phyloP scores from a whole-genome alignment of 2,113 vertebrate species.

The Amphiprion ocellaris region DNA sequence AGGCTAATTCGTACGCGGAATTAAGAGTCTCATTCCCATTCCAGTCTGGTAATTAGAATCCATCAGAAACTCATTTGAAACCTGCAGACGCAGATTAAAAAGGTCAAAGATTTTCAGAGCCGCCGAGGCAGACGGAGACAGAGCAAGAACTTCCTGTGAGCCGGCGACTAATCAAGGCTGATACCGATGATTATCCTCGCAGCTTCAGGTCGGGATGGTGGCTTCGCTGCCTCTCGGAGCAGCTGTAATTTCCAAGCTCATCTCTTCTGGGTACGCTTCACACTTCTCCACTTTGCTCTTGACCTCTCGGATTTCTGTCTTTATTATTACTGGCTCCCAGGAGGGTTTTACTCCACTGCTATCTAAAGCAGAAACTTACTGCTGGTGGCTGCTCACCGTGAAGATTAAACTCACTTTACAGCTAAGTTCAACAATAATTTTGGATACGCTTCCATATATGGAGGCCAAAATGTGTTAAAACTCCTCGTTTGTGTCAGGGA shows the following conservation, averaged over 20 bases:
- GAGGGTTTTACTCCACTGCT: background rate
- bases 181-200: conserved; percentile 28
- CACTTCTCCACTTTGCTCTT: background rate
- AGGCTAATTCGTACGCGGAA: conserved; percentile 25
- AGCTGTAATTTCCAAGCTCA: conserved; percentile 1
- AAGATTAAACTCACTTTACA: too few species aligned
- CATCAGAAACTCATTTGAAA: conserved; percentile 54
- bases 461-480: background rate
- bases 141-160: conserved; percentile 35
- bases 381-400: too few species aligned
- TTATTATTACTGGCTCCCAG: background rate
- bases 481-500: too few species aligned
- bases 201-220: conserved; percentile 1
- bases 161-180: conserved; percentile 39
- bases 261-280: conserved; percentile 5
- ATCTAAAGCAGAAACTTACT: background rate
- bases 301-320: background rate
- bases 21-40: conserved; percentile 39
- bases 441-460: background rate
- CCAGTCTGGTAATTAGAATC: conserved; percentile 34
- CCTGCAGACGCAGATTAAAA: conserved; percentile 43
- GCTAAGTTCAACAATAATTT: background rate
- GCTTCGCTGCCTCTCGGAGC: background rate
- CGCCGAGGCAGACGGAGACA: background rate
- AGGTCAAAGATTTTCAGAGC: conserved; percentile 40